These are phyloP conservation scores for Agrochola macilenta DNA, from an alignment of 2,888 invertebrate genomes.

Conservation along the genomic window DNA sequence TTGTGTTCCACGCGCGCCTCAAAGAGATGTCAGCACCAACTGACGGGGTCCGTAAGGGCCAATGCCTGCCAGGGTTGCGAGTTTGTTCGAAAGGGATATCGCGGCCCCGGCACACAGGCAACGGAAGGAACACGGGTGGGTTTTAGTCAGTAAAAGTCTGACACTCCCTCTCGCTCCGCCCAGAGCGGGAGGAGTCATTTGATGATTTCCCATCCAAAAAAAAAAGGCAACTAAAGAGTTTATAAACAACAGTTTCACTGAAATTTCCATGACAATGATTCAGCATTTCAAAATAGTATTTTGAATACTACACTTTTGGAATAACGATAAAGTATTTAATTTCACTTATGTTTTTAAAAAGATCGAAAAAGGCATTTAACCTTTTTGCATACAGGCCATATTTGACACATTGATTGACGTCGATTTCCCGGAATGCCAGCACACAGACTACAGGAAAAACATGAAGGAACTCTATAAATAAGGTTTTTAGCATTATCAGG, in stretches of 20 bases:
- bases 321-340: neutral
- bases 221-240: neutral
- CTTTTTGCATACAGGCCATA: constrained; percentile 11
- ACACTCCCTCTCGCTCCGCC: too few species aligned
- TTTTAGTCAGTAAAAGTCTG: too few species aligned
- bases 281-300: neutral
- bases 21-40: too few species aligned
- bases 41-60: too few species aligned
- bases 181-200: too few species aligned
- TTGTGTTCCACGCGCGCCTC: too few species aligned
- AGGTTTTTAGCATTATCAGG: constrained; percentile 44
- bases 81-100: too few species aligned
- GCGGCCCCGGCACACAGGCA: too few species aligned
- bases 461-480: constrained; percentile 49
- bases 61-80: too few species aligned
- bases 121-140: too few species aligned
- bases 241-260: neutral
- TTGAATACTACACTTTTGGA: neutral
- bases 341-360: neutral
- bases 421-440: constrained; percentile 34
- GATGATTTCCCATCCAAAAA: too few species aligned
- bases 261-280: neutral
- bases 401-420: constrained; percentile 5
- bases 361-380: neutral
- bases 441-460: constrained; percentile 50